Evolutionary conservation across 2,797 vertebrate genomes (phyloP).

Genomic region (Epinephelus coioides): DNA sequence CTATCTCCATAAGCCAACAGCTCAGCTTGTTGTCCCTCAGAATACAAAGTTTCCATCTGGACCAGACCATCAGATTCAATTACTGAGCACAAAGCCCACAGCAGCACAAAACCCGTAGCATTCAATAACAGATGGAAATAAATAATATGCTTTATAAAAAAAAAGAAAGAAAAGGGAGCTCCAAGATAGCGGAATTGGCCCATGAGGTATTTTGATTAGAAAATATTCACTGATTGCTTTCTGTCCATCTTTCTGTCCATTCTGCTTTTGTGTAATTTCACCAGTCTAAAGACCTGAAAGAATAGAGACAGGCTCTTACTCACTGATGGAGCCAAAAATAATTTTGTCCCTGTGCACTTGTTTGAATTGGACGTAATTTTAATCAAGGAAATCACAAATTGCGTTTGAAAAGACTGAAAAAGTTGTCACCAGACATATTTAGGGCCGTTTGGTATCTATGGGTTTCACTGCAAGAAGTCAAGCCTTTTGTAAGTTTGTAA

Average conservation of each 20-base stretch:
- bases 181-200: slow-evolving; percentile 48
- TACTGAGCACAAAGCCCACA: slow-evolving; percentile 70
- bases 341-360: slow-evolving; percentile 13
- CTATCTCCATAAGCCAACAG: slow-evolving; percentile 48
- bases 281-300: slow-evolving; percentile 17
- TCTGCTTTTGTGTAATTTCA: slow-evolving; percentile 39
- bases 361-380: slow-evolving; percentile 19
- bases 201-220: slow-evolving; percentile 65
- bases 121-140: slow-evolving; percentile 65
- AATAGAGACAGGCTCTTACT: slow-evolving; percentile 1
- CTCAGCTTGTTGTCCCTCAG: slow-evolving; percentile 62
- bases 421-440: background rate
- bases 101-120: slow-evolving; percentile 48
- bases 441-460: background rate
- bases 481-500: too few relatives aligned
- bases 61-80: slow-evolving; percentile 70
- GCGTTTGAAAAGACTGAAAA: slow-evolving; percentile 15
- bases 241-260: slow-evolving; percentile 13
- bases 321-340: background rate
- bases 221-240: slow-evolving; percentile 51
- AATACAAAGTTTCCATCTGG: slow-evolving; percentile 70
- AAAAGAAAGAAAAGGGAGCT: slow-evolving; percentile 21
- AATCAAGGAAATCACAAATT: slow-evolving; percentile 21
- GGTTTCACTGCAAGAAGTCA: too few relatives aligned
- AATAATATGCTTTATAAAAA: slow-evolving; percentile 48